Evolutionary conservation across 2,797 vertebrate species (phyloP).

Genomic region (Girardinus metallicus): DNA sequence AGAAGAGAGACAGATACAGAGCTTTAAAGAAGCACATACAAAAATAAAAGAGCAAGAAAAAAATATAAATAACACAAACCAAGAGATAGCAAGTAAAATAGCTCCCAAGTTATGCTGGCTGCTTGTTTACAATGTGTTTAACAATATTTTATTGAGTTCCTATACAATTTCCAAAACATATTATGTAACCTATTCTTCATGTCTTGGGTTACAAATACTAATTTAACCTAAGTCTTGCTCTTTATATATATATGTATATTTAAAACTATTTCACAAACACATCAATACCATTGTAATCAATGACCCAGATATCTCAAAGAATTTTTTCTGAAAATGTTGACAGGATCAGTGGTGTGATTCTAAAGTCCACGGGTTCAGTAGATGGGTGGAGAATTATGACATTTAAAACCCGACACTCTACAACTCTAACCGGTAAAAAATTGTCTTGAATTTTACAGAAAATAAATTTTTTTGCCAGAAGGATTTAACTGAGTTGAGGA

Average conservation of each 20-base stretch:
- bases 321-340: conserved; percentile 1
- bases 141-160: not conserved
- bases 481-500: not conserved
- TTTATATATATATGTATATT: not conserved
- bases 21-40: not conserved
- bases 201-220: not conserved
- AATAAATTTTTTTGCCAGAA: not conserved
- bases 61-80: not conserved
- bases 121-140: not conserved
- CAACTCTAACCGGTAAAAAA: not conserved
- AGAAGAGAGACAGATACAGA: not conserved
- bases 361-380: not conserved
- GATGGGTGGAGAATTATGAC: not conserved
- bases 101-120: not conserved
- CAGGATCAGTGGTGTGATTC: conserved; percentile 12
- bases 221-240: not conserved
- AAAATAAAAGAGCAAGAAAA: not conserved
- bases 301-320: too few relatives aligned
- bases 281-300: too few relatives aligned
- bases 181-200: not conserved
- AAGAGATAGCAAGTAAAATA: not conserved
- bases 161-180: not conserved
- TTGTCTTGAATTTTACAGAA: not conserved
- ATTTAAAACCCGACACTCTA: not conserved
- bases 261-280: too few relatives aligned